Base-by-base conservation (phyloP, 1,140 invertebrate species). In the Drosophila triauraria region DNA sequence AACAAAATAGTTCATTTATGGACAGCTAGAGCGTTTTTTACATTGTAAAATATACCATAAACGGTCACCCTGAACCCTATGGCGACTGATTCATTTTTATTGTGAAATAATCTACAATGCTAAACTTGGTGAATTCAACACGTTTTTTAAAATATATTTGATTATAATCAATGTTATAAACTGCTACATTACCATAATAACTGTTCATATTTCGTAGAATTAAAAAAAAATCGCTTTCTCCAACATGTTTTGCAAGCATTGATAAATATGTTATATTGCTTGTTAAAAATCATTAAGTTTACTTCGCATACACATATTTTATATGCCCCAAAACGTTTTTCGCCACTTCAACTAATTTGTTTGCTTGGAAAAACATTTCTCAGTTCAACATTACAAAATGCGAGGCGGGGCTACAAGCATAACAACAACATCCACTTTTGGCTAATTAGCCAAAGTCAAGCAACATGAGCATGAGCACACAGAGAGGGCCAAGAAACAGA, bases 391-490 rank as follows among this genome's bases (percentile, higher is more conserved):
- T 72, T 72, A 72, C 67, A 58, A 72, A 72, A 72, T 46, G 30
- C 53, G 23, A 44, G 46, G 54, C 50, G 23, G 53, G 67, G 68
- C 51, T 42, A 54, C 15, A 63, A 35, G 30, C 25, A 40, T 12
- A 70, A 42, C 51, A 72, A 35, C 51, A 58, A 38, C 65, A 60
- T 25, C 67, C 68, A 72, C 70, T 72, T 70, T 72, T 72, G 69
- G 70, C 70, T 72, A 72, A 72, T 72, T 72, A 72, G 70, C 70
- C 67, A 72, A 72, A 72, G 69, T 72, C 69, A 60, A 72, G 67
- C 62, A 70, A 70, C 67, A 70, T 54, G 62, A 70, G 30, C 67
- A 70, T 56, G 62, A 51, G 62, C 40, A 43, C 67, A 68, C 62
- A 7, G 48, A 70, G 67, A 70, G 48, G 59, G 63, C 67, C 65